Base-by-base conservation (phyloP, 2,113 vertebrate genomes). In the Solea solea region DNA sequence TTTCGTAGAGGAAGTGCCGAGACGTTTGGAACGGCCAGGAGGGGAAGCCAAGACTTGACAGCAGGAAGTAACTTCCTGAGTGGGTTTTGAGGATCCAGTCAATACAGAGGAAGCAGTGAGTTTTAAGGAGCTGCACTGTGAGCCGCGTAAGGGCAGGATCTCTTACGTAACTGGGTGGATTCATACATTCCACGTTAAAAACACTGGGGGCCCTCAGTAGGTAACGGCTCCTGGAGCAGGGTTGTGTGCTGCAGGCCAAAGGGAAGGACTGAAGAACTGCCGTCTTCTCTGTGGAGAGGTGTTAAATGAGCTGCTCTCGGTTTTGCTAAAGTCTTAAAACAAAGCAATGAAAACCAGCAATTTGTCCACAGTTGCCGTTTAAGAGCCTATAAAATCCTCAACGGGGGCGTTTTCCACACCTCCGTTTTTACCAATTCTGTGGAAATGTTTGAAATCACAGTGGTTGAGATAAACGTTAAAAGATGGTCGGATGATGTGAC, bases 51-150 rank as follows among this genome's bases (percentile, higher is more conserved):
- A 74, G 78, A 60, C 63, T 15, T 50, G 56, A 70, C 60, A 8
- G 42, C 74, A 79, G 82, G 76, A 84, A 85, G 52, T 61, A 8
- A 53, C 78, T 86, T 90, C 84, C 87, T 77, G 83, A 84, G 16
- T 64, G 3, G 12, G 64, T 53, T 21, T 14, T 5, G 54, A 1
- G 16, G 64, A 61, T 74, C 74, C 64, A 44, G 69, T 79, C 78
- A 61, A 62, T 16, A 40, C 62, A 56, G 40, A 70, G 70, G 59
- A 70, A 68, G 56, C 54, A 16, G 25, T 57, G 40, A 1, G 40
- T 39, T 68, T 59, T 9, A 21, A 81, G 69, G 45, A 53, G 54
- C 56, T 71, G 58, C 10, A 34, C 63, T 44, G 9, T 14, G 65
- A 25, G 64, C 66, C 11, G 71, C 48, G 49, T 60, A 59, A 69